A percentile compares a stretch with the other conserved stretches of the same genome.
phyloP scores from a whole-genome alignment of 2,113 vertebrate genomes.

The Elaphurus davidianus region DNA sequence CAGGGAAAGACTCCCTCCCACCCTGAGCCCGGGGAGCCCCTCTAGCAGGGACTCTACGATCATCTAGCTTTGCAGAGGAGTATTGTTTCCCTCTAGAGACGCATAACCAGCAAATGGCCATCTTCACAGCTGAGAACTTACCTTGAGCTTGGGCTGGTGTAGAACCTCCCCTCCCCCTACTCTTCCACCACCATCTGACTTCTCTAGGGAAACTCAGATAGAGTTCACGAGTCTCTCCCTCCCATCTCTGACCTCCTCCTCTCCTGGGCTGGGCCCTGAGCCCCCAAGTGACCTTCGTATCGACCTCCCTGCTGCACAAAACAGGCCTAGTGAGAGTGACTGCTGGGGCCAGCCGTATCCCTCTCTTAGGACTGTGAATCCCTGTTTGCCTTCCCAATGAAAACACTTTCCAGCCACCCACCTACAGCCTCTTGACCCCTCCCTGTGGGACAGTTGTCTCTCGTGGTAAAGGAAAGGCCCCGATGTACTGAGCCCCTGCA shows the following conservation, averaged over 20 bases:
- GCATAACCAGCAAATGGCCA: neutral
- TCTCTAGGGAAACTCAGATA: neutral
- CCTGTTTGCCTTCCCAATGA: neutral
- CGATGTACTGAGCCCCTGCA: neutral
- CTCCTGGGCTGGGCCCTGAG: neutral
- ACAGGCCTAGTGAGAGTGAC: neutral
- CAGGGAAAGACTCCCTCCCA: neutral
- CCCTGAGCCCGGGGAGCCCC: neutral
- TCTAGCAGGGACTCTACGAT: neutral
- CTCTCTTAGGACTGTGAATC: neutral
- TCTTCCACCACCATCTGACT: neutral
- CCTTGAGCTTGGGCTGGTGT: neutral
- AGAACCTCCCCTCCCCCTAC: neutral
- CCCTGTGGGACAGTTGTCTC: neutral
- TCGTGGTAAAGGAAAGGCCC: neutral
- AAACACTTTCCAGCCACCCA: neutral
- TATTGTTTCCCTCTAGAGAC: constrained; percentile 7
- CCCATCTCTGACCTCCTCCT: neutral
- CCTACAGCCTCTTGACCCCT: neutral
- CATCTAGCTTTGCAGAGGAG: neutral
- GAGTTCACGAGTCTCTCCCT: neutral
- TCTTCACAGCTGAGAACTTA: neutral
- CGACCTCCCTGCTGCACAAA: neutral
- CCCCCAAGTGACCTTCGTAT: neutral
- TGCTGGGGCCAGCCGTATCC: neutral